phyloP scores from a whole-genome alignment of 2,797 vertebrate species.

The Sebastolobus alascanus region DNA sequence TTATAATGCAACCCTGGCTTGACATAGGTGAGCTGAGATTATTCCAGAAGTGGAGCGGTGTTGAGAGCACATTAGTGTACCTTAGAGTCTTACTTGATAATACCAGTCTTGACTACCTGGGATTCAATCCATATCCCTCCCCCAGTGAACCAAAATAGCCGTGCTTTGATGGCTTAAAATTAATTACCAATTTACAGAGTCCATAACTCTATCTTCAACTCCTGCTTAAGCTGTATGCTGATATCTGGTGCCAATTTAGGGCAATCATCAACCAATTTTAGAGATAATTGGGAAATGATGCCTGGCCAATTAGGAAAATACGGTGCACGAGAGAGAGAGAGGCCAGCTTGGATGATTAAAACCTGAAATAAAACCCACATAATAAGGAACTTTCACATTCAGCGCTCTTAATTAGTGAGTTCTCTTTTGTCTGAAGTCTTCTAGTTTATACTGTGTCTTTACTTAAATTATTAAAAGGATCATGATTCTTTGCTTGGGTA shows the following conservation, averaged over 20 bases:
- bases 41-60: slow-evolving; percentile 65
- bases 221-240: slow-evolving; percentile 70
- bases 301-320: slow-evolving; percentile 70
- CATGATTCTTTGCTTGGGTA: slow-evolving; percentile 56
- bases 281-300: slow-evolving; percentile 72
- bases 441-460: slow-evolving; percentile 39
- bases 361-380: slow-evolving; percentile 71
- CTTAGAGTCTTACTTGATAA: slow-evolving; percentile 76
- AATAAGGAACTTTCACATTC: slow-evolving; percentile 71
- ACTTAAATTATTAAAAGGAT: slow-evolving; percentile 69
- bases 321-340: slow-evolving; percentile 39
- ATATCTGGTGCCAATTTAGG: slow-evolving; percentile 67
- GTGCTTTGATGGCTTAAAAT: slow-evolving; percentile 83
- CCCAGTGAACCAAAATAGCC: slow-evolving; percentile 66
- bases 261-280: slow-evolving; percentile 66
- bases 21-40: slow-evolving; percentile 76
- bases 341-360: slow-evolving; percentile 59
- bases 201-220: slow-evolving; percentile 75
- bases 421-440: slow-evolving; percentile 68
- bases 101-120: slow-evolving; percentile 76
- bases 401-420: slow-evolving; percentile 73
- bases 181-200: slow-evolving; percentile 80
- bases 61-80: slow-evolving; percentile 65
- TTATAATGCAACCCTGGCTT: slow-evolving; percentile 62
- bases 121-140: slow-evolving; percentile 75